Evolutionary conservation across 2,888 invertebrate genomes (phyloP).

Genomic region (Synanthedon tipuliformis): DNA sequence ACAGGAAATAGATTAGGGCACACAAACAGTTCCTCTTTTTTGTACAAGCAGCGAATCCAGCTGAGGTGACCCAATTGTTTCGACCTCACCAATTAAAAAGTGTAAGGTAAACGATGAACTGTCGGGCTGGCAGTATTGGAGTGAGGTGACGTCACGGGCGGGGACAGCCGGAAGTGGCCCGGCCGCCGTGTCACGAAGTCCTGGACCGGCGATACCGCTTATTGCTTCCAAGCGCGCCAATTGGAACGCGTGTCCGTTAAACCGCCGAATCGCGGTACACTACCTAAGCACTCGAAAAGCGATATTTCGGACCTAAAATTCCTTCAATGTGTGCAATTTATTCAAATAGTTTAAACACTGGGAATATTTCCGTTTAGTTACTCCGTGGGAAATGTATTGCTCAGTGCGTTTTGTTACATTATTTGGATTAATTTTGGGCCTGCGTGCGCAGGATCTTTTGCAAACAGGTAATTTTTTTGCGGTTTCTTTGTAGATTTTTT

Average conservation of each 20-base stretch:
- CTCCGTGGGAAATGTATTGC: constrained; percentile 27
- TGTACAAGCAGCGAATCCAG: constrained; percentile 36
- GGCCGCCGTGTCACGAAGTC: constrained; percentile 14
- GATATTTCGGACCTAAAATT: constrained; percentile 30
- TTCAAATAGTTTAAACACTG: constrained; percentile 10
- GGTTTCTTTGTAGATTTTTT: too few relatives aligned
- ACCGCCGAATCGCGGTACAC: constrained; percentile 39
- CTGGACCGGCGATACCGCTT: constrained; percentile 45
- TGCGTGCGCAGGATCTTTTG: constrained; percentile 31
- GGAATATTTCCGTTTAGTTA: constrained; percentile 8
- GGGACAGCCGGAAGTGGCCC: constrained; percentile 46
- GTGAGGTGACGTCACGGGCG: constrained; percentile 27
- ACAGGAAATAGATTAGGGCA: constrained; percentile 24
- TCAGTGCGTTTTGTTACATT: constrained; percentile 20
- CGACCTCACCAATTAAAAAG: constrained; percentile 67
- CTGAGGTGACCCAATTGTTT: constrained; percentile 58
- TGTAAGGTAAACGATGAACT: constrained; percentile 52
- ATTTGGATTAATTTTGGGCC: constrained; percentile 22
- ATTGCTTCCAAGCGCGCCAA: constrained; percentile 58
- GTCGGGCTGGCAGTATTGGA: constrained; percentile 18
- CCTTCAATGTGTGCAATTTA: constrained; percentile 13
- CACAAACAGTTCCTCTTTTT: constrained; percentile 22
- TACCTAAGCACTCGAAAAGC: constrained; percentile 23
- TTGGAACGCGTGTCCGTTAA: constrained; percentile 63
- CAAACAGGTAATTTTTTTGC: constrained; percentile 30